A percentile compares a stretch with the other conserved stretches of the same genome.
phyloP scores from a whole-genome alignment of 2,113 vertebrate species.

The Phyllostomus hastatus region DNA sequence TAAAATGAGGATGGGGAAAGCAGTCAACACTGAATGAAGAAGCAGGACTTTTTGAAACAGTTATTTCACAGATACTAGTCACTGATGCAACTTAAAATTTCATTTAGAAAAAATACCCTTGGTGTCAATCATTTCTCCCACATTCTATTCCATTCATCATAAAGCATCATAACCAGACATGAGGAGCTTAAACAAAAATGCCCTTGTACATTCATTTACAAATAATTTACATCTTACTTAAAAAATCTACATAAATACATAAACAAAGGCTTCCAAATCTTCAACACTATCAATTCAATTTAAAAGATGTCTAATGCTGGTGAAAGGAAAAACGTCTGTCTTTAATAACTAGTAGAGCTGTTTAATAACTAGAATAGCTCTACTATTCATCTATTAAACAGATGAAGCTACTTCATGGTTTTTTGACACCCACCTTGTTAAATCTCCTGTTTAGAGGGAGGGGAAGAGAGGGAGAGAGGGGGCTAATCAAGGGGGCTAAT shows the following conservation, averaged over 20 bases:
- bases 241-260: neutral
- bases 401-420: neutral
- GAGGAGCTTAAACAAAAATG: neutral
- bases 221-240: conserved; percentile 19
- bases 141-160: neutral
- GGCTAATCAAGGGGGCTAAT: neutral
- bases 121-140: neutral
- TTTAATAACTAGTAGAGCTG: neutral
- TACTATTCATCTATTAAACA: neutral
- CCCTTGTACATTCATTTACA: neutral
- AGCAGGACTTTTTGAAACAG: neutral
- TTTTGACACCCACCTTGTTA: neutral
- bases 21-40: neutral
- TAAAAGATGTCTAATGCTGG: neutral
- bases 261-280: neutral
- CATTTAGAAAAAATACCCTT: neutral
- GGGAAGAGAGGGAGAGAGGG: no score
- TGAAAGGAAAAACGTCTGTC: no score
- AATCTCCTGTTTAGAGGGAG: neutral
- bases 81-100: neutral
- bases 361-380: no score
- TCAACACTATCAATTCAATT: neutral
- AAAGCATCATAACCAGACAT: neutral
- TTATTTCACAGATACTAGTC: neutral
- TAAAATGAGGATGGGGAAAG: neutral